Evolutionary conservation across 2,113 vertebrate genomes (phyloP), one percentile per base, ranked within the genome.

Genomic region (Etheostoma spectabile): DNA sequence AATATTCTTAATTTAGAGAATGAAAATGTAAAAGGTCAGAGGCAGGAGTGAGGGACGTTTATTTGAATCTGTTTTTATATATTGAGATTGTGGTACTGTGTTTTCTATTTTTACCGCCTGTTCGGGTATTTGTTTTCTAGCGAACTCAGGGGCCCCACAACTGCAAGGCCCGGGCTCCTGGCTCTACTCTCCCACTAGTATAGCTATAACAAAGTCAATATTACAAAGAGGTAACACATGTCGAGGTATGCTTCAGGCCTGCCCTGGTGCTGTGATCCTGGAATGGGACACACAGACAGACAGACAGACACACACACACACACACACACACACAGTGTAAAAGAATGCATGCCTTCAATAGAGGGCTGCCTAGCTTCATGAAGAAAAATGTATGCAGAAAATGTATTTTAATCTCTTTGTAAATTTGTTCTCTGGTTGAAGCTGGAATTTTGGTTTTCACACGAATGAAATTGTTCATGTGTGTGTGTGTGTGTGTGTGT

Each of bases 221-320:
- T 93, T 88, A 92, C 91, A 95, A 95, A 95, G 93, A 93, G 90
- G 93, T 94, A 95, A 95, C 94, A 94, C 89, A 94, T 96, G 93
- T 95, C 73, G 91, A 93, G 93, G 90, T 94, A 93, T 92, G 93
- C 88, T 93, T 78, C 86, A 76, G 91, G 91, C 87, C 86, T 92
- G 91, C 90, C 86, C 84, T 67, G 74, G 71, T 83, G 91, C 91
- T 92, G 84, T 91, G 91, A 91, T 92, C 87, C 83, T 77, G 85
- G 86, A 80, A 73, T 35, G 82, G 82, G 84, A 86, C 88, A 86
- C 85, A 62, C 82, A 65, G 76, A 72, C 74, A 71, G 80, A 60
- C 64, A 51, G 65, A 77, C 82, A 68, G 79, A 77, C 84, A 82
- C 62, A 61, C 74, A 63, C 55, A 79, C 88, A 35, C 74, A 80